phyloP scores from a whole-genome alignment of 2,113 vertebrate species.

The Myotis brandtii region DNA sequence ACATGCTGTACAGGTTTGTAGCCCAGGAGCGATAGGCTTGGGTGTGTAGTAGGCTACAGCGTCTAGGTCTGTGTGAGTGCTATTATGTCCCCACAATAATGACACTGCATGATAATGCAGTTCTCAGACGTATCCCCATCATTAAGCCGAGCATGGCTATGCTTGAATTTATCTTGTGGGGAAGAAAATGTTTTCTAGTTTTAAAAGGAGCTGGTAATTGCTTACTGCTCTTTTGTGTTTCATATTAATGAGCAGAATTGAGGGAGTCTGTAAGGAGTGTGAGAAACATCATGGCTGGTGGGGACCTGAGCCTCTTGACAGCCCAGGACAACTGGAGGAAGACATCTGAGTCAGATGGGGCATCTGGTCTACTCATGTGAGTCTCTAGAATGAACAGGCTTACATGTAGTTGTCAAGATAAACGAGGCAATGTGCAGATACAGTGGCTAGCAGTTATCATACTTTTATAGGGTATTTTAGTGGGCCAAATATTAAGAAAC shows the following conservation, averaged over 20 bases:
- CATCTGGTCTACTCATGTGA: not conserved
- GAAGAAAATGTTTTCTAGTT: slow-evolving; percentile 65
- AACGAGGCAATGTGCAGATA: accelerated
- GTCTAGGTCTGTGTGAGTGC: too few relatives aligned
- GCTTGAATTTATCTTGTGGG: slow-evolving; percentile 66
- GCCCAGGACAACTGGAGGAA: not conserved
- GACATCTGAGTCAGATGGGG: not conserved
- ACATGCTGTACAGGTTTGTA: not conserved
- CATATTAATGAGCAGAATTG: not conserved
- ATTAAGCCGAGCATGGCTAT: not conserved
- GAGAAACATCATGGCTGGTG: not conserved
- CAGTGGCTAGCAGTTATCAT: not conserved
- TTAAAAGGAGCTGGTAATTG: slow-evolving; percentile 48
- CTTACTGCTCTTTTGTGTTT: not conserved
- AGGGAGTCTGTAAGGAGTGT: not conserved
- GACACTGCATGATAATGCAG: not conserved
- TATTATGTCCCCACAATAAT: accelerated
- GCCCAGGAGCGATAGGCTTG: not conserved
- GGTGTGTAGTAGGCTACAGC: not conserved
- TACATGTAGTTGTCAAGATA: not conserved
- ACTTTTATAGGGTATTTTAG: not conserved
- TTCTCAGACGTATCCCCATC: not conserved
- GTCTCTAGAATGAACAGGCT: not conserved
- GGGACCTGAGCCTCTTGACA: not conserved
- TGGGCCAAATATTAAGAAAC: not conserved